Conservation (phyloP, 2,888 invertebrate genomes). For the Archips xylosteana region DNA sequence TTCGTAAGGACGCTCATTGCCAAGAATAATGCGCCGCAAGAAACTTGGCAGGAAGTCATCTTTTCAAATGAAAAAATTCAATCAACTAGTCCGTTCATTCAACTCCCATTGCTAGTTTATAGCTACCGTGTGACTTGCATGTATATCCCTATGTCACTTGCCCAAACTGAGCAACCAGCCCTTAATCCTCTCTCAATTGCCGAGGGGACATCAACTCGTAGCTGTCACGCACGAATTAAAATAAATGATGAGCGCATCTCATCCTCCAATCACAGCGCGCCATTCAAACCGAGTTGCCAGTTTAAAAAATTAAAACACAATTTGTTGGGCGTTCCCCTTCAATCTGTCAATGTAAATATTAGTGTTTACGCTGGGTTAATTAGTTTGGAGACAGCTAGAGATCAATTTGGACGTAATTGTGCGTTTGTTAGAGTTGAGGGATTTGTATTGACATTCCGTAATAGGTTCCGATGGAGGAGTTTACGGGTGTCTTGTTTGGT, state of each 20-base stretch:
- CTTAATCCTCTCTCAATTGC: constrained; percentile 18
- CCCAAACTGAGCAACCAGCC: constrained; percentile 1
- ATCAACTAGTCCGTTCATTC: too few relatives aligned
- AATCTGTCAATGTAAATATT: constrained; percentile 77
- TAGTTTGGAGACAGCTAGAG: constrained; percentile 65
- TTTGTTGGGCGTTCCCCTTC: constrained; percentile 68
- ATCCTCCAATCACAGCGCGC: constrained; percentile 62
- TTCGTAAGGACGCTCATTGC: too few relatives aligned
- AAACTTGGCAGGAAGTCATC: too few relatives aligned
- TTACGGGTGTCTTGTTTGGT: neutral
- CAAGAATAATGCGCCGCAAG: too few relatives aligned
- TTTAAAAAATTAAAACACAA: constrained; percentile 82
- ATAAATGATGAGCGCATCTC: constrained; percentile 80
- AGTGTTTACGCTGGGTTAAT: constrained; percentile 75
- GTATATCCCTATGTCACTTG: constrained; percentile 8
- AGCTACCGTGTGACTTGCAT: neutral
- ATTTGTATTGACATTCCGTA: constrained; percentile 59
- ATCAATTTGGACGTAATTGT: constrained; percentile 57
- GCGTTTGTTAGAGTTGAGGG: constrained; percentile 54
- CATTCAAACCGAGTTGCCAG: constrained; percentile 68
- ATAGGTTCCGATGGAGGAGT: constrained; percentile 27
- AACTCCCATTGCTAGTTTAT: neutral
- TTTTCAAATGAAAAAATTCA: too few relatives aligned
- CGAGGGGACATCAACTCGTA: constrained; percentile 20
- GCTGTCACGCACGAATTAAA: constrained; percentile 67